Evolutionary conservation across 2,888 invertebrate species (phyloP).

Genomic region (Resseliella maxima): DNA sequence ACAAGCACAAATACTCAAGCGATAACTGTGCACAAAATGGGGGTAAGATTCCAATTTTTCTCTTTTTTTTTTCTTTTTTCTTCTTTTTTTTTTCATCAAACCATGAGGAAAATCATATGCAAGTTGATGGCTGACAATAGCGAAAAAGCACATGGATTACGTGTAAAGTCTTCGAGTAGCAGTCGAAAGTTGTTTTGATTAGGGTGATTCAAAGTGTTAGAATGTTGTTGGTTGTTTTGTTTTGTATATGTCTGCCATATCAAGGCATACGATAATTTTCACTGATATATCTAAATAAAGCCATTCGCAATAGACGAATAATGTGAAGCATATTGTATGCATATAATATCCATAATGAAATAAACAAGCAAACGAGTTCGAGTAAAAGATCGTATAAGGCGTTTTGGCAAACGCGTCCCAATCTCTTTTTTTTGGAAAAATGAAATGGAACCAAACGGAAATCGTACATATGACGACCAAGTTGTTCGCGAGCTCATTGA

Average conservation of each 20-base stretch:
- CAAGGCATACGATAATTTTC: slow-evolving; percentile 21
- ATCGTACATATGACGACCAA: slow-evolving; percentile 27
- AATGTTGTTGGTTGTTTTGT: background rate
- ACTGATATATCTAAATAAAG: slow-evolving; percentile 39
- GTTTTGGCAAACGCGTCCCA: background rate
- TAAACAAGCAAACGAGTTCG: slow-evolving; percentile 10
- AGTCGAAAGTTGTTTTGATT: background rate
- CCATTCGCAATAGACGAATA: slow-evolving; percentile 18
- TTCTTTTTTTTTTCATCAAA: background rate
- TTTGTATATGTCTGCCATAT: background rate
- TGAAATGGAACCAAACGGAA: background rate
- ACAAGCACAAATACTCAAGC: background rate
- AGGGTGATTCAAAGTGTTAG: background rate
- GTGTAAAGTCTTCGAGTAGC: background rate
- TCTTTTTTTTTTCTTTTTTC: background rate
- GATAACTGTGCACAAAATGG: background rate
- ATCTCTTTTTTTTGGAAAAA: background rate
- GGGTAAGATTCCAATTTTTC: background rate
- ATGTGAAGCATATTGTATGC: slow-evolving; percentile 42
- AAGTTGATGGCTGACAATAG: background rate
- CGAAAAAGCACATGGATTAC: background rate
- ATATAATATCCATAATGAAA: slow-evolving; percentile 55
- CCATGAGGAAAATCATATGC: background rate
- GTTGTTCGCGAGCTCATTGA: background rate
- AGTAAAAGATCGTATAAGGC: background rate